Conservation (phyloP, 2,113 vertebrate species). For the Oryzias curvinotus region DNA sequence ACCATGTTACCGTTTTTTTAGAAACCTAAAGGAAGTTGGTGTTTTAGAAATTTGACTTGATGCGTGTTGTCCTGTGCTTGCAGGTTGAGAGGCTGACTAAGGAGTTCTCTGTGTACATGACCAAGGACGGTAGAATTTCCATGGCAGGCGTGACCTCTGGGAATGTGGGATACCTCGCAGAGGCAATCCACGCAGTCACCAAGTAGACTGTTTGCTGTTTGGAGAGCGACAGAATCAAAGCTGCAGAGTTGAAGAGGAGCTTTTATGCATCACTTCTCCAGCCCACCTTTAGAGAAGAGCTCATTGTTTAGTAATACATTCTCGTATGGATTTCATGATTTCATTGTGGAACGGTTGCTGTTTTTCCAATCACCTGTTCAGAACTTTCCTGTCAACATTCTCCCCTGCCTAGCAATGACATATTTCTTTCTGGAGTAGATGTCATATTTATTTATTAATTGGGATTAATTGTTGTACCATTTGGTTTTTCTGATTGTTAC, state of each 20-base stretch:
- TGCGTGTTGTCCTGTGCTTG: neutral
- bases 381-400: slow-evolving; percentile 22
- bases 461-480: slow-evolving; percentile 20
- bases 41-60: too few relatives aligned
- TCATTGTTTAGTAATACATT: slow-evolving; percentile 30
- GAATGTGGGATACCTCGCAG: slow-evolving; percentile 91
- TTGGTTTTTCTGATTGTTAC: slow-evolving; percentile 17
- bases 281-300: slow-evolving; percentile 35
- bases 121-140: slow-evolving; percentile 96
- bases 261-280: slow-evolving; percentile 36
- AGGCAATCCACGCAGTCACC: slow-evolving; percentile 90
- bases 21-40: too few relatives aligned
- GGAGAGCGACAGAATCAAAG: slow-evolving; percentile 33
- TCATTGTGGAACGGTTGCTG: slow-evolving; percentile 26
- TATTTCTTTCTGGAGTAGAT: slow-evolving; percentile 10
- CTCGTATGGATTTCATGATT: slow-evolving; percentile 49
- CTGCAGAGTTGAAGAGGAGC: slow-evolving; percentile 34
- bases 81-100: slow-evolving; percentile 93
- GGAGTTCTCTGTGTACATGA: slow-evolving; percentile 97
- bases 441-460: slow-evolving; percentile 53
- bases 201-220: slow-evolving; percentile 76
- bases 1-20: too few relatives aligned
- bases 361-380: slow-evolving; percentile 8
- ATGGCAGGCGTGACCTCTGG: slow-evolving; percentile 90
- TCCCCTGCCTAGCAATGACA: slow-evolving; percentile 6